These are phyloP conservation scores for Lepus americanus DNA, from an alignment of 2,113 vertebrate species.

Conservation along the genomic window DNA sequence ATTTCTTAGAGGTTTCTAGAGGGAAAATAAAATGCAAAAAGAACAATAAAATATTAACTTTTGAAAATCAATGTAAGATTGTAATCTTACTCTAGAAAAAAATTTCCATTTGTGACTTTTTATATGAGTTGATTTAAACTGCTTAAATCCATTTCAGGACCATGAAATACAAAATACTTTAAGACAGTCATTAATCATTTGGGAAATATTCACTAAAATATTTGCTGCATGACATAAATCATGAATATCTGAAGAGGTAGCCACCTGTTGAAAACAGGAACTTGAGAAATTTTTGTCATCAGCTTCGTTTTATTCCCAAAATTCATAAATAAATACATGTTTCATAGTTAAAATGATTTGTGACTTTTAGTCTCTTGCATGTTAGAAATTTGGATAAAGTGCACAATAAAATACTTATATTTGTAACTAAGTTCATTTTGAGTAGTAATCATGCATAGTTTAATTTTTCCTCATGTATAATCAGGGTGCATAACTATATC, in stretches of 20 bases:
- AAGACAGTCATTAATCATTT: constrained; percentile 31
- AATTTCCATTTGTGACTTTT: not conserved
- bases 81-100: not conserved
- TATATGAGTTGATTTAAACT: constrained; percentile 12
- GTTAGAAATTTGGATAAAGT: constrained; percentile 44
- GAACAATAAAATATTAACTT: not conserved
- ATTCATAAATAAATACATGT: constrained; percentile 3
- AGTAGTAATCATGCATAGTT: not conserved
- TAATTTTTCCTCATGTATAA: not conserved
- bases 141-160: not conserved
- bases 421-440: not conserved
- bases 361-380: not conserved
- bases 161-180: not conserved
- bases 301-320: constrained; percentile 30
- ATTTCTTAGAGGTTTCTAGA: not conserved
- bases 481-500: not conserved
- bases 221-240: not conserved
- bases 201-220: not conserved
- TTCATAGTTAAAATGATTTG: constrained; percentile 24
- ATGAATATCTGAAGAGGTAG: not conserved
- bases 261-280: constrained; percentile 49
- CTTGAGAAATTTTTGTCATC: not conserved
- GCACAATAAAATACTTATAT: not conserved
- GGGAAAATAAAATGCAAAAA: not conserved
- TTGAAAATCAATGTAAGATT: not conserved